phyloP scores from a whole-genome alignment of 2,797 vertebrate genomes.

The Pantherophis vulpinus region DNA sequence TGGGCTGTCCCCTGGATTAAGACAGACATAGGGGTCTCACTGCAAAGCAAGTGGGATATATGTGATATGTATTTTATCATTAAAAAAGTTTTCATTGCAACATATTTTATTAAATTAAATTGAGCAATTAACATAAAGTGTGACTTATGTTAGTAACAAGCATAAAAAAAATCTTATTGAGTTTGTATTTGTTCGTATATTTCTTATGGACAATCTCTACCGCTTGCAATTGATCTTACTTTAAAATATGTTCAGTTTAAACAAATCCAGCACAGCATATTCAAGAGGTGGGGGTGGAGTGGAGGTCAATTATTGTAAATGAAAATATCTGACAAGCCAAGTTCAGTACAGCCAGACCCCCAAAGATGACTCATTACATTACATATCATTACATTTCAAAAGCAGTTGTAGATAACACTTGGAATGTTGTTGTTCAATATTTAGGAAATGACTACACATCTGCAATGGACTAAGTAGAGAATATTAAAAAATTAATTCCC shows the following conservation, averaged over 20 bases:
- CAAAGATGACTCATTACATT: neutral
- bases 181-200: neutral
- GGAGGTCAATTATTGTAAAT: neutral
- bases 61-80: neutral
- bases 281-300: neutral
- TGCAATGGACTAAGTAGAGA: neutral
- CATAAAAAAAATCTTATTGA: neutral
- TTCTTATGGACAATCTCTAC: neutral
- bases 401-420: neutral
- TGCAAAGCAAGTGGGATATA: neutral
- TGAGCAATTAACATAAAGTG: conserved; percentile 2
- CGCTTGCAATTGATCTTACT: neutral
- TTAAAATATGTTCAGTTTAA: neutral
- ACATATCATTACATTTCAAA: neutral
- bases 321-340: neutral
- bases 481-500: neutral
- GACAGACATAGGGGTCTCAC: neutral
- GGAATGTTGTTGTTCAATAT: neutral
- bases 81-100: neutral
- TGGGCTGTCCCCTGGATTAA: neutral
- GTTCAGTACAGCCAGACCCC: neutral
- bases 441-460: neutral
- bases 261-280: neutral
- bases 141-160: conserved; percentile 20
- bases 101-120: conserved; percentile 15